These are phyloP conservation scores for Drosophila kokeensis DNA, from an alignment of 2,888 invertebrate species.

Conservation along the genomic window DNA sequence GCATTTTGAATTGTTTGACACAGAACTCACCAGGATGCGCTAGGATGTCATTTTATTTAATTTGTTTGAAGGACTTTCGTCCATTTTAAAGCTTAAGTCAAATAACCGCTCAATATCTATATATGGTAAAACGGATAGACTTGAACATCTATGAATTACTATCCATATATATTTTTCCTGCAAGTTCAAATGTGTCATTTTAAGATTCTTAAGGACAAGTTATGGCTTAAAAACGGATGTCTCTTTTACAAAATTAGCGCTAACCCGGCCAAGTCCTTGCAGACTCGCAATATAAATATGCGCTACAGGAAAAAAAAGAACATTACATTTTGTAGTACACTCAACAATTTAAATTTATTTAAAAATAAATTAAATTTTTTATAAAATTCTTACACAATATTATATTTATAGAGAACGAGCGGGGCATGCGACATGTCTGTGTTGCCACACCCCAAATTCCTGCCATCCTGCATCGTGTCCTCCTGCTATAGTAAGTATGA, in stretches of 20 bases:
- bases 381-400: conserved; percentile 73
- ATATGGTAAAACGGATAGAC: no score
- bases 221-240: neutral
- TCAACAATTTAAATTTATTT: conserved; percentile 76
- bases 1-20: neutral
- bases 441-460: conserved; percentile 32
- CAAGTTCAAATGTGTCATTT: neutral
- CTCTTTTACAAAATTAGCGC: no score
- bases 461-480: conserved; percentile 8
- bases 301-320: neutral
- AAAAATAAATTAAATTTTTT: conserved; percentile 77
- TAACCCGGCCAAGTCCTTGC: neutral
- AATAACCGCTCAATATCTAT: neutral
- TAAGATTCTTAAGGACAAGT: neutral
- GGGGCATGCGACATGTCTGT: conserved; percentile 34
- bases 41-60: neutral
- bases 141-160: neutral
- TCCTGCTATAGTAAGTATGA: conserved; percentile 63
- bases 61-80: neutral
- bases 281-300: neutral
- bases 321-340: conserved; percentile 31
- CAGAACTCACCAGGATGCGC: neutral
- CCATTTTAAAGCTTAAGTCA: neutral
- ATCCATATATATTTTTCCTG: neutral
- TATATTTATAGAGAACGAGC: conserved; percentile 61